Conservation (phyloP, 2,797 vertebrate species). For the Tragopan temminckii region DNA sequence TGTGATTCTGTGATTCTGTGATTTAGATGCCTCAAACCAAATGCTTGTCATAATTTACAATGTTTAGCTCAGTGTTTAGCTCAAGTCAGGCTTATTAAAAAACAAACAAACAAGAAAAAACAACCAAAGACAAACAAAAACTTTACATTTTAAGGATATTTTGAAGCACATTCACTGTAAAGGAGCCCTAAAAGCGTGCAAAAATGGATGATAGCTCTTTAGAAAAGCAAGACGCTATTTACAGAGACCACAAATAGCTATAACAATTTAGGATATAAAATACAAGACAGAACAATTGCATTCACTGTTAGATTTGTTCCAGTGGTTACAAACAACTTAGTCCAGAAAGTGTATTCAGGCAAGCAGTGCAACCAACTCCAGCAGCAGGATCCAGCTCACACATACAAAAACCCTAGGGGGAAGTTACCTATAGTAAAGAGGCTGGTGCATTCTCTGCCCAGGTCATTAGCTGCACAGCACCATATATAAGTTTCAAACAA, state of each 20-base stretch:
- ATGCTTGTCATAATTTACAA: not conserved
- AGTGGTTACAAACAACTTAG: not conserved
- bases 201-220: not conserved
- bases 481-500: constrained; percentile 77
- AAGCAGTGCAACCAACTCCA: not conserved
- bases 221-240: not conserved
- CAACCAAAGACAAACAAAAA: not conserved
- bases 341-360: not conserved
- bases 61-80: not conserved
- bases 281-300: not conserved
- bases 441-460: constrained; percentile 87
- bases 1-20: too few relatives aligned
- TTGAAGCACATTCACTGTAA: not conserved
- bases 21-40: not conserved
- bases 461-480: constrained; percentile 89
- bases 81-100: not conserved
- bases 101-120: not conserved
- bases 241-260: not conserved
- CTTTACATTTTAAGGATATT: not conserved
- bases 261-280: not conserved
- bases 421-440: constrained; percentile 90
- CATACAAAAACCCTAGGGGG: not conserved
- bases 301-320: not conserved
- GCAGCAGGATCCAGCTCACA: not conserved
- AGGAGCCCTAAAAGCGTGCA: not conserved